phyloP scores from a whole-genome alignment of 1,140 invertebrate species.

The Rhopalosiphum maidis region DNA sequence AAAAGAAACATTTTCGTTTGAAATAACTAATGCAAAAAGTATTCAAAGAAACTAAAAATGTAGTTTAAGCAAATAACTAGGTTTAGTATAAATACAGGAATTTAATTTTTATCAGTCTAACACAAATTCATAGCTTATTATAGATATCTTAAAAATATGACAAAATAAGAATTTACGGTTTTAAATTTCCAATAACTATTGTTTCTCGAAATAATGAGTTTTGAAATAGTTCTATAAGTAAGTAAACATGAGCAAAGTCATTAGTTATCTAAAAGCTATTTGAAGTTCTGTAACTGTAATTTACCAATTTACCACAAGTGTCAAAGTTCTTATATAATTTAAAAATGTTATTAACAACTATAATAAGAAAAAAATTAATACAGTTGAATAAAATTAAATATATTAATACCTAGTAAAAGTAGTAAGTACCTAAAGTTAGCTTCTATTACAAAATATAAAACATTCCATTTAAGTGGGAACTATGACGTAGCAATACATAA shows the following conservation, averaged over 20 bases:
- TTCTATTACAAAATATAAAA: not conserved
- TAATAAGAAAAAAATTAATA: not conserved
- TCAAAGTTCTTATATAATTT: not conserved
- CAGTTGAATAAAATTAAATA: slow-evolving; percentile 1
- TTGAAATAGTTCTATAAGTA: not conserved
- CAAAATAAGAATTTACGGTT: not conserved
- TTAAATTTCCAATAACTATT: not conserved
- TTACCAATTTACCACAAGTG: not conserved
- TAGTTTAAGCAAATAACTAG: not conserved
- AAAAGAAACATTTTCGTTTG: not conserved
- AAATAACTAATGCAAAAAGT: not conserved
- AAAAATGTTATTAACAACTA: not conserved
- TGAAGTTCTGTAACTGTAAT: slow-evolving; percentile 18
- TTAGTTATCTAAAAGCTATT: not conserved
- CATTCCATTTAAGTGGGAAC: not conserved
- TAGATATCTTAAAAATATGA: not conserved
- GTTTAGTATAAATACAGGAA: not conserved
- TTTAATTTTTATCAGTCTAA: not conserved
- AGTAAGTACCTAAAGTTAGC: not conserved
- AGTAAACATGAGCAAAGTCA: not conserved
- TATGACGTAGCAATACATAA: not conserved
- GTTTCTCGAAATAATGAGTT: not conserved
- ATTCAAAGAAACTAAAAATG: not conserved
- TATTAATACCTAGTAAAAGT: not conserved
- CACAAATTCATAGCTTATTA: not conserved